phyloP scores from a whole-genome alignment of 2,113 vertebrate genomes.

The Ceratotherium simum region DNA sequence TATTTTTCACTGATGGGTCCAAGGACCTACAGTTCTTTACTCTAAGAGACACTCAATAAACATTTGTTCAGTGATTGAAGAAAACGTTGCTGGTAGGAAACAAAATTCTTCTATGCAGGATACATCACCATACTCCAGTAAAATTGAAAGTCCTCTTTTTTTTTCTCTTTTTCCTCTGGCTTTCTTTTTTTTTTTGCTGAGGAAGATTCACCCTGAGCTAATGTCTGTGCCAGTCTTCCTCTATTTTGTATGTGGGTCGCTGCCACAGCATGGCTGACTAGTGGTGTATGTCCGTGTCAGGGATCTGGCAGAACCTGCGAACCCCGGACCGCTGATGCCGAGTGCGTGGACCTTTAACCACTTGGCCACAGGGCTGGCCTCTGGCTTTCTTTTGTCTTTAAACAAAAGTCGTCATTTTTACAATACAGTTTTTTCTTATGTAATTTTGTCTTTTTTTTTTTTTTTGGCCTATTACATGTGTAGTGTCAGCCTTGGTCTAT shows the following conservation, averaged over 20 bases:
- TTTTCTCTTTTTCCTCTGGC: neutral
- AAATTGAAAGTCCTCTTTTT: neutral
- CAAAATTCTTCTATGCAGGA: neutral
- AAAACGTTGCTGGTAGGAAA: neutral
- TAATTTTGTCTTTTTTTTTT: neutral
- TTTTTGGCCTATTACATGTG: neutral
- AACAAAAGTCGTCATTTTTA: neutral
- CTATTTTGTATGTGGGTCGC: no score
- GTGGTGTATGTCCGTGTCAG: no score
- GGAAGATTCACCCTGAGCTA: no score
- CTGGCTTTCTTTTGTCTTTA: neutral
- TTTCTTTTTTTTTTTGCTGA: neutral
- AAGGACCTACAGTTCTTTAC: neutral
- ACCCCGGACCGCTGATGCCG: no score
- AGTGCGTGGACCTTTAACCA: no score
- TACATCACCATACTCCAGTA: neutral
- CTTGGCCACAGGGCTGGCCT: no score
- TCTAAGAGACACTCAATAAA: neutral
- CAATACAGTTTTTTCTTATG: neutral
- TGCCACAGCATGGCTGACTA: no score
- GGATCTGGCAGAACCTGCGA: no score
- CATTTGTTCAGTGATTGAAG: neutral
- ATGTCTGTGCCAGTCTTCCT: no score
- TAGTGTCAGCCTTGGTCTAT: neutral
- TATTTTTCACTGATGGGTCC: neutral